Evolutionary conservation across 2,888 invertebrate genomes (phyloP), one percentile per base, ranked within the genome.

Genomic region (Nebria salina): DNA sequence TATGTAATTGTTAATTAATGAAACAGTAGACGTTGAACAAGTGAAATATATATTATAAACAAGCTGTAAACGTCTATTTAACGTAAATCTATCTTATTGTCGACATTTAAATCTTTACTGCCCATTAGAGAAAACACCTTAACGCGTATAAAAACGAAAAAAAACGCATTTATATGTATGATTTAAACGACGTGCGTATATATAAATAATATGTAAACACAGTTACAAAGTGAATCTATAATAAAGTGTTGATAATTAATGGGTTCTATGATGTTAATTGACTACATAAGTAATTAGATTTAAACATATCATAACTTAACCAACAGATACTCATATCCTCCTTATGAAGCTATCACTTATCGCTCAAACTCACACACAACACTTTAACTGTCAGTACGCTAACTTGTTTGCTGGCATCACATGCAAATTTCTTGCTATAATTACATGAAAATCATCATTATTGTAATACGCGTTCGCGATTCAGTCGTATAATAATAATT

Each of bases 251-350:
- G 15, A 73, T 73, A 73, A 73, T 73, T 73, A 73, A 73, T 73
- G 73, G 73, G n/a, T 43, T 73, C 73, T 73, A 73, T 73, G 43
- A 73, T 73, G 73, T 41, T 73, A 73, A 73, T 73, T 73, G 73
- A 73, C 42, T 73, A 73, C 42, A 43, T 73, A 73, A 73, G 73
- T 73, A 73, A 73, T 73, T 73, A 73, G 73, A 73, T 73, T 73
- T 73, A 73, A 73, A 73, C 73, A 73, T 73, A 73, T 73, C 73
- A 73, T 73, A 73, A 73, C 73, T 73, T 72, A 26, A 9, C 41
- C 26, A 68, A 70, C 25, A 34, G 25, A 70, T 70, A 70, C 9
- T 25, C 66, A 25, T 66, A 66, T 25, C 20, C 25, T 9, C 34
- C 25, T 70, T 25, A 70, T 70, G 70, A 70, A 70, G 70, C 70